phyloP scores from a whole-genome alignment of 2,888 invertebrate species.

The Spodoptera picta region DNA sequence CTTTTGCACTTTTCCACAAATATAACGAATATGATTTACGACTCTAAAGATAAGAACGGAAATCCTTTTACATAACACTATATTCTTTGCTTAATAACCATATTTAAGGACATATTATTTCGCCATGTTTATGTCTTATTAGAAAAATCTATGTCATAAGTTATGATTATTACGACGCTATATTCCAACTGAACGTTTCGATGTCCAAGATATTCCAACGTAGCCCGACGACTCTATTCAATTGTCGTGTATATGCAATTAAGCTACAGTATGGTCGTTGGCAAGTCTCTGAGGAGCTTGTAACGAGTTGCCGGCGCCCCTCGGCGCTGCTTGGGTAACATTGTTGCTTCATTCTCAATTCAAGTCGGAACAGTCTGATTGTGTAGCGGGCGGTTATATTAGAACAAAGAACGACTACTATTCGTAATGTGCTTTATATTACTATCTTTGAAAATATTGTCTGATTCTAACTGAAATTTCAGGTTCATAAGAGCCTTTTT shows the following conservation, averaged over 20 bases:
- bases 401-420: slow-evolving; percentile 34
- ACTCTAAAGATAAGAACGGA: too few species aligned
- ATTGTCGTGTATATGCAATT: slow-evolving; percentile 68
- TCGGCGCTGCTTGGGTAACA: slow-evolving; percentile 56
- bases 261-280: slow-evolving; percentile 69
- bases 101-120: too few species aligned
- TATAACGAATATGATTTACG: too few species aligned
- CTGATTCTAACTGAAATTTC: too few species aligned
- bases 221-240: slow-evolving; percentile 58
- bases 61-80: too few species aligned
- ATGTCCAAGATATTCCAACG: slow-evolving; percentile 14
- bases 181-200: neutral
- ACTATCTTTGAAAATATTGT: too few species aligned
- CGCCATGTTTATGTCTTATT: too few species aligned
- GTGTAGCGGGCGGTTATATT: slow-evolving; percentile 18
- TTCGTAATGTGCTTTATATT: slow-evolving; percentile 6
- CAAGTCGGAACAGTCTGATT: slow-evolving; percentile 57
- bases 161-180: too few species aligned
- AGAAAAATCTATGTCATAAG: too few species aligned
- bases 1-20: too few species aligned
- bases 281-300: slow-evolving; percentile 65
- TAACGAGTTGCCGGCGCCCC: slow-evolving; percentile 65
- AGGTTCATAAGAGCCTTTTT: too few species aligned
- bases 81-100: too few species aligned
- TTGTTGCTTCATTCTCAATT: slow-evolving; percentile 68